Evolutionary conservation across 2,113 vertebrate genomes (phyloP).

Genomic region (Mormoops blainvillei): DNA sequence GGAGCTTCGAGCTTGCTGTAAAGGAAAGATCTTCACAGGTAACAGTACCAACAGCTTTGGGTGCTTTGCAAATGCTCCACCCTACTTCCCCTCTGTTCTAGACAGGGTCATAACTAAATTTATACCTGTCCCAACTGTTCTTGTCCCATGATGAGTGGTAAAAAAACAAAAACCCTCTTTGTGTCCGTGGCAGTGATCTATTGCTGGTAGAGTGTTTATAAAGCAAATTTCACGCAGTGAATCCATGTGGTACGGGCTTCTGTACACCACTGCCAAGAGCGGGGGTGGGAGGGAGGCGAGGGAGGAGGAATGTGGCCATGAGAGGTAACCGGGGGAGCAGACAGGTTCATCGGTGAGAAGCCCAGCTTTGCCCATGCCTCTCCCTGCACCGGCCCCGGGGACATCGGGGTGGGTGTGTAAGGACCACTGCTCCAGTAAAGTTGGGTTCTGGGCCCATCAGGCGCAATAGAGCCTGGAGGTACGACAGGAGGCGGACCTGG

Average conservation of each 20-base stretch:
- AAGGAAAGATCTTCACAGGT: constrained; percentile 11
- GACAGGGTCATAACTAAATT: constrained; percentile 10
- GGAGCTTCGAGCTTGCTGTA: background rate
- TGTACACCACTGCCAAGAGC: background rate
- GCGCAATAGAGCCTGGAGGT: background rate
- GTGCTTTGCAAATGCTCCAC: background rate
- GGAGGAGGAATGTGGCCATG: background rate
- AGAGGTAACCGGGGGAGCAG: background rate
- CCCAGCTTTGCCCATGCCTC: background rate
- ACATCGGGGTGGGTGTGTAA: background rate
- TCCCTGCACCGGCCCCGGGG: background rate
- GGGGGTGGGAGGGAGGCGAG: background rate
- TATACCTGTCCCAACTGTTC: background rate
- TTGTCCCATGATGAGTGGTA: background rate
- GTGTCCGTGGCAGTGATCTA: background rate
- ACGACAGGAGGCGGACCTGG: background rate
- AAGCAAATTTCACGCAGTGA: background rate
- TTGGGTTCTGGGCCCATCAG: background rate
- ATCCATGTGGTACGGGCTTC: background rate
- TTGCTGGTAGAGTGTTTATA: background rate
- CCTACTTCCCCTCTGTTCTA: background rate
- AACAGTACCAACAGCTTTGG: background rate
- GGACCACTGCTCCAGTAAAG: background rate
- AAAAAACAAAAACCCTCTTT: background rate
- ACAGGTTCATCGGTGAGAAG: background rate